phyloP scores from a whole-genome alignment of 1,140 invertebrate genomes.

The Heliothis subflexa region DNA sequence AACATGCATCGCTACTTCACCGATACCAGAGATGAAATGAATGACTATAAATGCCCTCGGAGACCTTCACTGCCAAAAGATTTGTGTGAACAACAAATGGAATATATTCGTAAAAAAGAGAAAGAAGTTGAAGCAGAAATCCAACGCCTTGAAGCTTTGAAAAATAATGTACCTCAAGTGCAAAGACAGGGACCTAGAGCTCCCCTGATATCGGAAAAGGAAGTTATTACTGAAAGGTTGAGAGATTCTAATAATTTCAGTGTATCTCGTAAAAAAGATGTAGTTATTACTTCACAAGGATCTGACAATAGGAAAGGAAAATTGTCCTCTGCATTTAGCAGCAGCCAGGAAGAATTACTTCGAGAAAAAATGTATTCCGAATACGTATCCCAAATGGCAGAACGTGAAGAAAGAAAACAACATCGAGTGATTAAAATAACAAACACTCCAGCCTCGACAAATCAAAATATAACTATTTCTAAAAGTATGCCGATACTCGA shows the following conservation, averaged over 20 bases:
- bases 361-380: conserved; percentile 93
- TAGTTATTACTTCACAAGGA: conserved; percentile 51
- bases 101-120: conserved; percentile 90
- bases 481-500: conserved; percentile 76
- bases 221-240: conserved; percentile 55
- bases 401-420: conserved; percentile 91
- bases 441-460: conserved; percentile 56
- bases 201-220: conserved; percentile 69
- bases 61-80: conserved; percentile 89
- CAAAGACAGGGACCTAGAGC: conserved; percentile 83
- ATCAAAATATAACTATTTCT: conserved; percentile 58
- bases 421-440: conserved; percentile 92
- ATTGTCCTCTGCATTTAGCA: conserved; percentile 73
- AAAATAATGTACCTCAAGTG: conserved; percentile 59
- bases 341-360: conserved; percentile 88
- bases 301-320: conserved; percentile 59
- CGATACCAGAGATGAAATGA: conserved; percentile 67
- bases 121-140: conserved; percentile 88
- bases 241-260: conserved; percentile 55
- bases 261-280: conserved; percentile 59
- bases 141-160: conserved; percentile 87
- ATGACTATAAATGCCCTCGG: conserved; percentile 64
- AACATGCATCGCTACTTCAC: conserved; percentile 77
- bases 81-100: conserved; percentile 89
- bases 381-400: conserved; percentile 92